Conservation (phyloP, 2,113 vertebrate species). For the Pachypanchax playfairii region DNA sequence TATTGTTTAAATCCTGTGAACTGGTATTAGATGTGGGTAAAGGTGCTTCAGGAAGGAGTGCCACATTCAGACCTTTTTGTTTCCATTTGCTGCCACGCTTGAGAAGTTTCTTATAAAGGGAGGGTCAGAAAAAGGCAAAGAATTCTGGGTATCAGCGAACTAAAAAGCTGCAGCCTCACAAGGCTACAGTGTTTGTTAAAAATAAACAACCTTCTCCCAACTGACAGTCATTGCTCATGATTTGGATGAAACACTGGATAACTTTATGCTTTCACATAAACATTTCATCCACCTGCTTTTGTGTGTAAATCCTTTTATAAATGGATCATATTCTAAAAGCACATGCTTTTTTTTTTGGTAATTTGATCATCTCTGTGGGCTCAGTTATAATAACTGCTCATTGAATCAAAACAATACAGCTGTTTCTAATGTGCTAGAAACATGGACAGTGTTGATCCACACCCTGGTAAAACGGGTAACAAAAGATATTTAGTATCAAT, state of each 20-base stretch:
- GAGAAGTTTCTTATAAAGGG: neutral
- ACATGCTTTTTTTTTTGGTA: conserved; percentile 31
- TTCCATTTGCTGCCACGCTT: neutral
- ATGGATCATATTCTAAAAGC: conserved; percentile 8
- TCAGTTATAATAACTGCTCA: neutral
- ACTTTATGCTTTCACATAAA: neutral
- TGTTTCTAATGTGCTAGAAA: conserved; percentile 1
- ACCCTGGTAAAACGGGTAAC: conserved; percentile 15
- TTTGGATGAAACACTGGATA: neutral
- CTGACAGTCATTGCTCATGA: neutral
- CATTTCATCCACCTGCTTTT: conserved; percentile 5
- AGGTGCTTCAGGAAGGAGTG: neutral
- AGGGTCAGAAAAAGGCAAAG: neutral
- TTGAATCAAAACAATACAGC: neutral
- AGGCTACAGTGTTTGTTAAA: neutral
- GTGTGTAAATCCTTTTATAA: conserved; percentile 1
- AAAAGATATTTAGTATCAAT: neutral
- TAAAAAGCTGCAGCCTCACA: neutral
- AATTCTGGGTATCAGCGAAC: neutral
- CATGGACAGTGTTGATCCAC: neutral
- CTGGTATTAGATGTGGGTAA: neutral
- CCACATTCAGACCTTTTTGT: neutral
- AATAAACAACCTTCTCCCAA: neutral
- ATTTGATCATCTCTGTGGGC: conserved; percentile 15
- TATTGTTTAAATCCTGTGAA: neutral